Evolutionary conservation across 1,140 invertebrate species (phyloP).

Genomic region (Drosophila nasuta): DNA sequence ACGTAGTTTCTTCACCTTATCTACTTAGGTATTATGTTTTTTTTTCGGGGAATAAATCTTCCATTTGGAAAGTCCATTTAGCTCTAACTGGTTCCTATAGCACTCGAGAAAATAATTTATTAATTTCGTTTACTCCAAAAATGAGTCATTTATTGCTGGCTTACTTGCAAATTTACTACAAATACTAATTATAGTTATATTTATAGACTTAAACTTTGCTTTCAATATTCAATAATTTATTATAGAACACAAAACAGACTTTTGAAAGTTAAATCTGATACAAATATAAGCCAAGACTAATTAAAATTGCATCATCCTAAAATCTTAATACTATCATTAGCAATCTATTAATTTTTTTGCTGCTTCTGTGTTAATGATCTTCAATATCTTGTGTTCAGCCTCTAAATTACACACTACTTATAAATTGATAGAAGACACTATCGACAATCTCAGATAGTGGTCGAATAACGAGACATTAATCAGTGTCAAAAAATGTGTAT

Average conservation of each 20-base stretch:
- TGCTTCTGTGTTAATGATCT: not conserved
- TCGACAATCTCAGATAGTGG: not conserved
- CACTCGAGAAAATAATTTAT: not conserved
- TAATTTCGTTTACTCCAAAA: not conserved
- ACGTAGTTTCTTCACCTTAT: conserved; percentile 1
- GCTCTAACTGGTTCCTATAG: not conserved
- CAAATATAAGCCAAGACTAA: no score
- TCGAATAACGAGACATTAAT: conserved; percentile 38
- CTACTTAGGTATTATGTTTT: not conserved
- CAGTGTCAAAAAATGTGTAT: conserved; percentile 42
- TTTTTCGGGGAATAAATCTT: not conserved
- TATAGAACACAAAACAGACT: no score
- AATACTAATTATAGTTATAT: not conserved
- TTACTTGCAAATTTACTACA: not conserved
- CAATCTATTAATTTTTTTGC: not conserved
- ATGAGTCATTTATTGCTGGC: not conserved
- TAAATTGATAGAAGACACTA: conserved; percentile 1
- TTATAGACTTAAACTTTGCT: not conserved
- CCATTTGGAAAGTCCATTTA: not conserved
- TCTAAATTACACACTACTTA: conserved; percentile 8
- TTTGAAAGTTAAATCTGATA: no score
- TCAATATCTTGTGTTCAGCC: not conserved
- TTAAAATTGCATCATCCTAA: not conserved
- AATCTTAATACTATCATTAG: not conserved
- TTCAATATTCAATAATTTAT: no score